phyloP scores from a whole-genome alignment of 2,797 vertebrate species.

The Sebastes matsubarae region DNA sequence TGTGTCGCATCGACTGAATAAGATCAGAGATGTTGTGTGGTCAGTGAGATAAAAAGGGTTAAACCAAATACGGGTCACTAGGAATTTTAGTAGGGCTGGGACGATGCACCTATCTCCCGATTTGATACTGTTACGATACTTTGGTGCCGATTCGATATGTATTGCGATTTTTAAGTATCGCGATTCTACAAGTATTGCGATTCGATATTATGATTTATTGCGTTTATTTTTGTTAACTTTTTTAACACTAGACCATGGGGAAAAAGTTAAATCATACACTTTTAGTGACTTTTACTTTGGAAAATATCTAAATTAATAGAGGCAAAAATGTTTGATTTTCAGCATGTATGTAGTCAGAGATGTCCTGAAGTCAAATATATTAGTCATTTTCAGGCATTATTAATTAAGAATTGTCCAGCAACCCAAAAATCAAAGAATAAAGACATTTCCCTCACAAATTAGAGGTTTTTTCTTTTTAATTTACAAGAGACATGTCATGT shows the following conservation, averaged over 20 bases:
- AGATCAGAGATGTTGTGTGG: not conserved
- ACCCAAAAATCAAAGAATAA: not conserved
- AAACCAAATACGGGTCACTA: not conserved
- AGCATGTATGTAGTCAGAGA: no score
- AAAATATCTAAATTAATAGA: not conserved
- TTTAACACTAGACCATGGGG: not conserved
- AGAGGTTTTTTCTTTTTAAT: not conserved
- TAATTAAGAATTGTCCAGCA: not conserved
- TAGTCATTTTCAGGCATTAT: fast-evolving
- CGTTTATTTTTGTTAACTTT: not conserved
- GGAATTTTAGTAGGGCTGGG: not conserved
- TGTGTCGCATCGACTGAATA: not conserved
- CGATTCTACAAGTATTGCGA: no score
- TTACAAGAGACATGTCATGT: fast-evolving
- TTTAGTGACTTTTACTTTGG: not conserved
- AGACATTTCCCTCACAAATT: not conserved
- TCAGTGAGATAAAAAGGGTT: conserved; percentile 14
- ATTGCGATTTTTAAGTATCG: no score
- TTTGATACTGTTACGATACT: not conserved
- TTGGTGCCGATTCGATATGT: not conserved
- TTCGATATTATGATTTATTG: not conserved
- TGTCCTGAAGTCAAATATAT: no score
- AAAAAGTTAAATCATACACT: not conserved
- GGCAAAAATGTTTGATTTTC: no score
- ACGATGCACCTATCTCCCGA: not conserved